phyloP scores from a whole-genome alignment of 2,797 vertebrate genomes.

The Gouania willdenowi region DNA sequence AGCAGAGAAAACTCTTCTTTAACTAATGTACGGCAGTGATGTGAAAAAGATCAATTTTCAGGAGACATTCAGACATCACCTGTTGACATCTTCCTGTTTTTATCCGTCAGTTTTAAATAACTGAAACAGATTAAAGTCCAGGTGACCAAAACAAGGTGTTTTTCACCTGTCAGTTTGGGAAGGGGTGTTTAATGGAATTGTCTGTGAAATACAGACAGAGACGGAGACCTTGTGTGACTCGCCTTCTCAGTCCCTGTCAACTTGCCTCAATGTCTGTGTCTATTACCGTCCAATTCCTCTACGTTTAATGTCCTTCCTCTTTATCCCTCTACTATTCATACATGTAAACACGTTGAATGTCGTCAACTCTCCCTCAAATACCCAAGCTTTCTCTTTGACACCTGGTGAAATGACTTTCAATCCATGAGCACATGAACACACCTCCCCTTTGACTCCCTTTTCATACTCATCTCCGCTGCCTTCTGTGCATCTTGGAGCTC shows the following conservation, averaged over 20 bases:
- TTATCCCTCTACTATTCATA: slow-evolving; percentile 5
- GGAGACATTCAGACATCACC: too few relatives aligned
- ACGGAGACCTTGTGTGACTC: slow-evolving; percentile 47
- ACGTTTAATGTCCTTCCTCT: not conserved
- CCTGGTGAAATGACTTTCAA: slow-evolving; percentile 53
- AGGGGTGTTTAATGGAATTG: slow-evolving; percentile 10
- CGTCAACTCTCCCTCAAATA: slow-evolving; percentile 33
- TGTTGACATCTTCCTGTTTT: slow-evolving; percentile 10
- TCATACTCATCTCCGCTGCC: slow-evolving; percentile 10
- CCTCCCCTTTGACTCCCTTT: slow-evolving; percentile 8
- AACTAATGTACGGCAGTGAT: too few relatives aligned
- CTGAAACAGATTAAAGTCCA: slow-evolving; percentile 44
- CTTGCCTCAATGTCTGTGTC: slow-evolving; percentile 3
- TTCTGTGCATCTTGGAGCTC: slow-evolving; percentile 13
- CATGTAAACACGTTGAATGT: slow-evolving; percentile 24
- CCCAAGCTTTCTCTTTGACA: slow-evolving; percentile 31
- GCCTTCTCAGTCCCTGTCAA: slow-evolving; percentile 23
- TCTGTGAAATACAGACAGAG: slow-evolving; percentile 7
- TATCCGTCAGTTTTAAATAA: slow-evolving; percentile 35
- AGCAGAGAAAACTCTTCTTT: too few relatives aligned
- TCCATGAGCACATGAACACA: slow-evolving; percentile 21
- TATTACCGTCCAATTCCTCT: slow-evolving; percentile 1
- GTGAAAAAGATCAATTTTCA: too few relatives aligned
- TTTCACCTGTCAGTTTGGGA: slow-evolving; percentile 57
- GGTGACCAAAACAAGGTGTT: slow-evolving; percentile 42